A percentile compares a stretch with the other conserved stretches of the same genome.
Conservation (phyloP, 2,113 vertebrate genomes). For the Halcyon malimbica region DNA sequence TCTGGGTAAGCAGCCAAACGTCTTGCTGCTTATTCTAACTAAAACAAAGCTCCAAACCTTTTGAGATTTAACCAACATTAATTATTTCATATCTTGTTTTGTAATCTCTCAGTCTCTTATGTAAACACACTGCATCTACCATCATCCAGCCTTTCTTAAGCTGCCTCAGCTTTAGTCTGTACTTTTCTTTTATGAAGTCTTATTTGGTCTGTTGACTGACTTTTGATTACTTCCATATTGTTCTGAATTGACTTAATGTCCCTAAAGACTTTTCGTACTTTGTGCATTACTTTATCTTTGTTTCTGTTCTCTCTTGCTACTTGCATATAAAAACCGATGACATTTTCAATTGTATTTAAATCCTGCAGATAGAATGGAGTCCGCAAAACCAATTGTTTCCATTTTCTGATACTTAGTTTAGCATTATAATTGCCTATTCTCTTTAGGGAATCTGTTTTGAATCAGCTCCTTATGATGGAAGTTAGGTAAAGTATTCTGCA, state of each 20-base stretch:
- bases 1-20: not conserved
- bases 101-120: constrained; percentile 11
- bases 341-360: constrained; percentile 64
- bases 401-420: constrained; percentile 58
- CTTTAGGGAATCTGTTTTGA: constrained; percentile 63
- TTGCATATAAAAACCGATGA: constrained; percentile 58
- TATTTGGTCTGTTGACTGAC: constrained; percentile 62
- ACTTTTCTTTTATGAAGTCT: constrained; percentile 59
- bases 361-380: constrained; percentile 18
- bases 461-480: constrained; percentile 36
- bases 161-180: not conserved
- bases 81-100: constrained; percentile 48
- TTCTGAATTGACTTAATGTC: constrained; percentile 64
- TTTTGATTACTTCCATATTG: constrained; percentile 75
- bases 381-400: constrained; percentile 50
- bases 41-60: not conserved
- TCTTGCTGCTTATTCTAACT: not conserved
- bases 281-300: constrained; percentile 64
- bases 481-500: not conserved
- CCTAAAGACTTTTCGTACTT: constrained; percentile 59
- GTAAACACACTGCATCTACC: constrained; percentile 34
- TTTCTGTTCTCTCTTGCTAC: constrained; percentile 66
- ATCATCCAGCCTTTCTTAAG: constrained; percentile 30
- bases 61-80: constrained; percentile 24
- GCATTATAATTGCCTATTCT: constrained; percentile 40